These are phyloP conservation scores for Tapirus indicus DNA, from an alignment of 2,797 vertebrate species.

Conservation along the genomic window DNA sequence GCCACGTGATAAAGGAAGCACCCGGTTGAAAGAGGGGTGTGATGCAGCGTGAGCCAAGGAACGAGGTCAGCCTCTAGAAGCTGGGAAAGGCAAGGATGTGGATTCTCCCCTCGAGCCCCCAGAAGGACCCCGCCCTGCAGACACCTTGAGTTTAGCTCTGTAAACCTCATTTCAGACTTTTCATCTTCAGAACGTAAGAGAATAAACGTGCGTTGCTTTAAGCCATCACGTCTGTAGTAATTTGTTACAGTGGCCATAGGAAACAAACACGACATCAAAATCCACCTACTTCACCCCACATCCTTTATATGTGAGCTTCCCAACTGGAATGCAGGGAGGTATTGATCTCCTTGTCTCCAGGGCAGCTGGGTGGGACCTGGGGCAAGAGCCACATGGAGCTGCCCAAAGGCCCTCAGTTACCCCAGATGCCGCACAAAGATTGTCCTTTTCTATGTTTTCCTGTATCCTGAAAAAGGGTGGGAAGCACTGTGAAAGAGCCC, in stretches of 20 bases:
- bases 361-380: neutral
- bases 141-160: no score
- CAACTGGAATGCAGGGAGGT: neutral
- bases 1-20: neutral
- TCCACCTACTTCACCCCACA: neutral
- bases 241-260: neutral
- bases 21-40: neutral
- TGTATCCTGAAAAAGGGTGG: neutral
- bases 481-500: neutral
- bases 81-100: neutral
- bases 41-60: neutral
- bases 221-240: neutral
- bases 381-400: neutral
- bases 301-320: neutral
- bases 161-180: neutral
- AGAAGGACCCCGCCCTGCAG: neutral
- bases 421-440: neutral
- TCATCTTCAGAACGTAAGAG: neutral
- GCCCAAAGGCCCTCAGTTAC: no score
- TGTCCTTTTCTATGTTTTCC: neutral
- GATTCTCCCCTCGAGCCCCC: rapidly evolving
- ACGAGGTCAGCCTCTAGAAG: neutral
- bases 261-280: neutral
- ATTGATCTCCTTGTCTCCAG: rapidly evolving
- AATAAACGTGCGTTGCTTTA: neutral